Conservation (phyloP, 2,113 vertebrate genomes). For the Panurus biarmicus region DNA sequence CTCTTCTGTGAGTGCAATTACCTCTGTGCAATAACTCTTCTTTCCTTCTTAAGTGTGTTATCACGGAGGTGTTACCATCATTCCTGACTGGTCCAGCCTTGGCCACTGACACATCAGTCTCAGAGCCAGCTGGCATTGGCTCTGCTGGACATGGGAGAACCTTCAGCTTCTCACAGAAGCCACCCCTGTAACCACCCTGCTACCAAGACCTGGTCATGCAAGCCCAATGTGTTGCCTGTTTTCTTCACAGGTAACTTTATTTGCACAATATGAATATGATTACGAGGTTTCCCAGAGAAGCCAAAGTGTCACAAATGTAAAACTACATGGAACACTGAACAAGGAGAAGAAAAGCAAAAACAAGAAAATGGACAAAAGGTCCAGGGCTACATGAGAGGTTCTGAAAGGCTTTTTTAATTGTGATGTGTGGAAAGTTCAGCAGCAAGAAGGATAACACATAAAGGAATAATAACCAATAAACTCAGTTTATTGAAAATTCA, state of each 20-base stretch:
- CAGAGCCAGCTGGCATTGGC: not conserved
- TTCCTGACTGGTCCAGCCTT: too few species aligned
- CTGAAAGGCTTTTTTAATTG: not conserved
- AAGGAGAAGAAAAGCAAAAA: not conserved
- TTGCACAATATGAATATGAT: not conserved
- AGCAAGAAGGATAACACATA: not conserved
- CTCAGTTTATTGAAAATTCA: not conserved
- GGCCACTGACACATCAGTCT: rapidly evolving
- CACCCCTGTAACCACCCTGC: not conserved
- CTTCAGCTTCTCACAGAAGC: not conserved
- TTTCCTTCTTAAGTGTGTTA: not conserved
- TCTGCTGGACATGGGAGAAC: not conserved
- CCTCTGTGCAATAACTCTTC: not conserved
- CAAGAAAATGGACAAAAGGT: not conserved
- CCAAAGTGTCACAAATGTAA: not conserved
- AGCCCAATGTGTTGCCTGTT: not conserved
- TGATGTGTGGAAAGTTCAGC: not conserved
- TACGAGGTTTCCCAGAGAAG: not conserved
- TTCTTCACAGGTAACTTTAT: not conserved
- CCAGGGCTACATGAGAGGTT: not conserved
- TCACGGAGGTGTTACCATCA: not conserved
- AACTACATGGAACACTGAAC: not conserved
- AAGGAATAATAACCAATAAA: not conserved
- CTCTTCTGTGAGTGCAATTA: not conserved
- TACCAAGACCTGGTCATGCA: not conserved